Conservation (phyloP, 1,140 invertebrate species). For the Pseudomyrmex cubaensis region DNA sequence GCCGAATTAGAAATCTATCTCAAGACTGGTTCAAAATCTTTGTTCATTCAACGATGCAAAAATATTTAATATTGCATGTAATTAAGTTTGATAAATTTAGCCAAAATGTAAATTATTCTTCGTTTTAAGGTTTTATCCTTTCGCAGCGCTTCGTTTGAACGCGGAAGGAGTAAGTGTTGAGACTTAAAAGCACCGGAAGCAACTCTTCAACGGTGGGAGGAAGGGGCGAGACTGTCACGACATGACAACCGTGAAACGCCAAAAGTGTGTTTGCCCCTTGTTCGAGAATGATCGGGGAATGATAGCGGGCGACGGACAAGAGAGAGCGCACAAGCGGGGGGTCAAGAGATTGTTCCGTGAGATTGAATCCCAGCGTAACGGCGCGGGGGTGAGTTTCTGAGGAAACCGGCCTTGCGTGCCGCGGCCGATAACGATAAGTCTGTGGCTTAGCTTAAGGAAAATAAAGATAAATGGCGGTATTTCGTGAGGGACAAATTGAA, state of each 20-base stretch:
- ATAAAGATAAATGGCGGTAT: slow-evolving; percentile 74
- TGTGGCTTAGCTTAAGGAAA: slow-evolving; percentile 68
- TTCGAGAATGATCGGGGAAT: slow-evolving; percentile 25
- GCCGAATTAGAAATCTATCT: no score
- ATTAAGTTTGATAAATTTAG: background rate
- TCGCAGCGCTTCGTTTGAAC: background rate
- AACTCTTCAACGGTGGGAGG: background rate
- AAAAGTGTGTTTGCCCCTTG: slow-evolving; percentile 46
- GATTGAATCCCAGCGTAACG: slow-evolving; percentile 65
- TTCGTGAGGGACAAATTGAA: slow-evolving; percentile 72
- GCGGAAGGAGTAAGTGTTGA: background rate
- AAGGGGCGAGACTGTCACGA: background rate
- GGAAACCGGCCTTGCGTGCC: slow-evolving; percentile 64
- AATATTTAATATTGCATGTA: no score
- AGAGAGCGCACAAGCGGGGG: background rate
- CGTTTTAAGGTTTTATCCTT: background rate
- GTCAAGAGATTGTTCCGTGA: slow-evolving; percentile 57
- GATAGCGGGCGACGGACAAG: background rate
- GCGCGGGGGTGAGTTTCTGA: slow-evolving; percentile 24
- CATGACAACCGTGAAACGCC: slow-evolving; percentile 47
- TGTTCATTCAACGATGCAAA: no score
- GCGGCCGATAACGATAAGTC: slow-evolving; percentile 71
- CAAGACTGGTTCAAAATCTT: no score
- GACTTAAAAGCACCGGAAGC: background rate
- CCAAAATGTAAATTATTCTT: background rate